Evolutionary conservation across 2,113 vertebrate genomes (phyloP).

Genomic region (Amazona vittata): DNA sequence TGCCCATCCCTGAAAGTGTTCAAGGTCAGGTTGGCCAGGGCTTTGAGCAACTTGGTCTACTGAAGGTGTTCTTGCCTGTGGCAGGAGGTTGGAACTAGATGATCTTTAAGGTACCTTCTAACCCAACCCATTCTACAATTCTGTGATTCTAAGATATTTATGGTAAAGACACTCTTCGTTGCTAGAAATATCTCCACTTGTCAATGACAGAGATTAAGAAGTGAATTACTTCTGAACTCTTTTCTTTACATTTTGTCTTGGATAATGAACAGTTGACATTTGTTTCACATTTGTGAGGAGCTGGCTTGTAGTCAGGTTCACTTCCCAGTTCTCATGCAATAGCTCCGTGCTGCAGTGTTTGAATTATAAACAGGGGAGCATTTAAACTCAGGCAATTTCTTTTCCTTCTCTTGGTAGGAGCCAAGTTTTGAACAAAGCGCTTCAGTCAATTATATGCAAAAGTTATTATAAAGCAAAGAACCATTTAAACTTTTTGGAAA

Average conservation of each 20-base stretch:
- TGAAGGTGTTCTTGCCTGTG: neutral
- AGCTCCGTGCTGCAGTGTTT: neutral
- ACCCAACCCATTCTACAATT: neutral
- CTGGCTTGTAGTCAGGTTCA: conserved; percentile 44
- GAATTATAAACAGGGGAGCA: conserved; percentile 60
- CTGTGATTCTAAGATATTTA: neutral
- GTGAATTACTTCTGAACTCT: neutral
- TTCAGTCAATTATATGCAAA: conserved; percentile 57
- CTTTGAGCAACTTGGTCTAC: neutral
- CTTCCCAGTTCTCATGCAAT: conserved; percentile 59
- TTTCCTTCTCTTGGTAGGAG: conserved; percentile 33
- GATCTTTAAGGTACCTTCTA: neutral
- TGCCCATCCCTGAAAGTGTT: neutral
- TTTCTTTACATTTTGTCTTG: neutral
- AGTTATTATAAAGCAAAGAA: conserved; percentile 15
- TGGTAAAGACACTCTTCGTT: neutral
- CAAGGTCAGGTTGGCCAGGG: neutral
- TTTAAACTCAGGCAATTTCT: conserved; percentile 51
- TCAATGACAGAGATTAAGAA: neutral
- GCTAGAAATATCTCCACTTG: neutral
- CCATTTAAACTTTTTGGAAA: conserved; percentile 9
- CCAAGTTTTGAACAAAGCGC: conserved; percentile 61
- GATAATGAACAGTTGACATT: conserved; percentile 39
- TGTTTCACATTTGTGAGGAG: conserved; percentile 56
- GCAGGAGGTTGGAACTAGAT: neutral